Evolutionary conservation across 2,888 invertebrate species (phyloP).

Genomic region (Criorhina ranunculi): DNA sequence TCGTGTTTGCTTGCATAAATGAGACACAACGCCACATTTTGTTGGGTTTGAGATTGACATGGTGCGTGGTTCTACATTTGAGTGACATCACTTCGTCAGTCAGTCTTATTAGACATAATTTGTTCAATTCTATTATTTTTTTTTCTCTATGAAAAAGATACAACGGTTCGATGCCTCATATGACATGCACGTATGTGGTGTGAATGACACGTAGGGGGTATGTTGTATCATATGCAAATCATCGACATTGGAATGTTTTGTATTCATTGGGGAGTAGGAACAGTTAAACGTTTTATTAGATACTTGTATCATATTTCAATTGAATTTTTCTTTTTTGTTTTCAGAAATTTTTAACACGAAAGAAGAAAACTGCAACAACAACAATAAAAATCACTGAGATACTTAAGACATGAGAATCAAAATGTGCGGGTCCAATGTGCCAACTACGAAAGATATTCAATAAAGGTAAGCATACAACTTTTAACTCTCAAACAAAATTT

Average conservation of each 20-base stretch:
- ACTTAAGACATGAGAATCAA: conserved; percentile 44
- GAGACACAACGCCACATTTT: conserved; percentile 7
- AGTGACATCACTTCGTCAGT: conserved; percentile 69
- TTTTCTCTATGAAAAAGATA: conserved; percentile 15
- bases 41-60: conserved; percentile 32
- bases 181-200: conserved; percentile 44
- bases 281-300: background rate
- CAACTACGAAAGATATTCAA: conserved; percentile 58
- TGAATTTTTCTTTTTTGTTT: conserved; percentile 27
- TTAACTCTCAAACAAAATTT: background rate
- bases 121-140: conserved; percentile 51
- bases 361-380: background rate
- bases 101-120: conserved; percentile 70
- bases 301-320: background rate
- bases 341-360: conserved; percentile 40
- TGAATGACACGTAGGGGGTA: conserved; percentile 45
- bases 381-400: conserved; percentile 28
- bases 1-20: conserved; percentile 57
- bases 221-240: conserved; percentile 41
- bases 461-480: conserved; percentile 58
- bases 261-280: conserved; percentile 3
- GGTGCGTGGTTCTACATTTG: conserved; percentile 55
- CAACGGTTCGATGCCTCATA: conserved; percentile 33
- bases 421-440: conserved; percentile 64
- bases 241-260: background rate